Percentiles rank a stretch among this genome's conserved stretches.
Conservation (phyloP, 2,888 invertebrate species). For the Tanytarsus gracilentus region DNA sequence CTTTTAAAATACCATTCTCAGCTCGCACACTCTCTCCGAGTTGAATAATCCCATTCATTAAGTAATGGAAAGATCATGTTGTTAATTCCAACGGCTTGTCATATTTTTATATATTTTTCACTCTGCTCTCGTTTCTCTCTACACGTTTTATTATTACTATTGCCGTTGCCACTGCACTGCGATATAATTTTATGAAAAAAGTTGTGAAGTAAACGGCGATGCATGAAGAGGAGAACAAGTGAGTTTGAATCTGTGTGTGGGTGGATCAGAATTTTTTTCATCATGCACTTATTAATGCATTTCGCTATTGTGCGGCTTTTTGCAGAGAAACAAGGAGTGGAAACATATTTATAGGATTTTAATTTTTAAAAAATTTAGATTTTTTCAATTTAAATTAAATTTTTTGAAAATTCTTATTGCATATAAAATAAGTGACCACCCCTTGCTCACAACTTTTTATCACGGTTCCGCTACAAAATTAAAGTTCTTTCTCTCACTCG, state of each 20-base stretch:
- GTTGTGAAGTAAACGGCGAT: not conserved
- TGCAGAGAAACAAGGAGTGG: no score
- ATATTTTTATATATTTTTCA: not conserved
- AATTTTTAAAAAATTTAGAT: no score
- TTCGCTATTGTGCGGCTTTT: conserved; percentile 7
- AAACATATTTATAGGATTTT: no score
- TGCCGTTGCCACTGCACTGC: not conserved
- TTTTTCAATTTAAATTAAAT: no score
- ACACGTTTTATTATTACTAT: not conserved
- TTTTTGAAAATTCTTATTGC: no score
- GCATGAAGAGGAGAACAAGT: not conserved
- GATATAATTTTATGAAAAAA: not conserved
- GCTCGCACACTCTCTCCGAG: not conserved
- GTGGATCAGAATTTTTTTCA: not conserved
- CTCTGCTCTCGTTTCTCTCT: conserved; percentile 4
- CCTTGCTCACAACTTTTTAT: no score
- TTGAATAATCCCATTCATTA: conserved; percentile 18
- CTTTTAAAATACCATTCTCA: not conserved
- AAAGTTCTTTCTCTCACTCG: no score
- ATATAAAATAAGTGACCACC: no score
- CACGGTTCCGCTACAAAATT: no score
- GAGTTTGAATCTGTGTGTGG: not conserved
- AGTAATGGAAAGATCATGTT: conserved; percentile 19
- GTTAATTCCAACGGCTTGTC: not conserved
- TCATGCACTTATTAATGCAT: not conserved